Conservation (phyloP, 2,797 vertebrate species). For the Scolopax rusticola region DNA sequence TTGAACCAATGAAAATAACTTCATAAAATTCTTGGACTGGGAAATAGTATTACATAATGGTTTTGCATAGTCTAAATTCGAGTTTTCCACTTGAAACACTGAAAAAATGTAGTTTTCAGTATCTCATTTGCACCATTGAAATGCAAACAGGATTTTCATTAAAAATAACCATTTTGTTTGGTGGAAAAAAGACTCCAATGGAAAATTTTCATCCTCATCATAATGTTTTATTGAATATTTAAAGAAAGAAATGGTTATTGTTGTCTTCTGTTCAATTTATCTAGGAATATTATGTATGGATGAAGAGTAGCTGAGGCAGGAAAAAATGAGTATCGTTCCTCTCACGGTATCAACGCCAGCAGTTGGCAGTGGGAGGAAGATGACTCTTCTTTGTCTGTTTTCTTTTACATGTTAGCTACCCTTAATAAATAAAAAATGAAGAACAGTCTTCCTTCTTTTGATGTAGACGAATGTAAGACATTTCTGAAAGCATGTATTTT, state of each 20-base stretch:
- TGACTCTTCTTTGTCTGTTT: slow-evolving; percentile 15
- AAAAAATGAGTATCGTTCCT: not conserved
- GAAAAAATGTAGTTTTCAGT: not conserved
- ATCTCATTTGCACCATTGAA: not conserved
- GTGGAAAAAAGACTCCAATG: not conserved
- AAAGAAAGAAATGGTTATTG: not conserved
- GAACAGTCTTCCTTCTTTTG: not conserved
- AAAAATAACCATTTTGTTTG: not conserved
- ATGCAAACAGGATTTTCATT: not conserved
- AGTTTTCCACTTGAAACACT: not conserved
- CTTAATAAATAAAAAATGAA: slow-evolving; percentile 50
- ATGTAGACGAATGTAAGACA: not conserved
- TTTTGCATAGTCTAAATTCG: not conserved
- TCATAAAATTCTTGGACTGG: not conserved
- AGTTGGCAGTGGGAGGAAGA: not conserved
- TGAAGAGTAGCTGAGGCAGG: not conserved
- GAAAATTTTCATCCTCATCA: not conserved
- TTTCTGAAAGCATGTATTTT: not conserved
- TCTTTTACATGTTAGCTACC: slow-evolving; percentile 9
- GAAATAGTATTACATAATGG: not conserved
- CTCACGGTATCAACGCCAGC: not conserved
- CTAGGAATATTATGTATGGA: not conserved
- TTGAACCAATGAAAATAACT: not conserved
- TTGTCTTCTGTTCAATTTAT: not conserved
- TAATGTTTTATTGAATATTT: not conserved